Base-by-base conservation (phyloP, 2,113 vertebrate genomes). In the Galemys pyrenaicus region DNA sequence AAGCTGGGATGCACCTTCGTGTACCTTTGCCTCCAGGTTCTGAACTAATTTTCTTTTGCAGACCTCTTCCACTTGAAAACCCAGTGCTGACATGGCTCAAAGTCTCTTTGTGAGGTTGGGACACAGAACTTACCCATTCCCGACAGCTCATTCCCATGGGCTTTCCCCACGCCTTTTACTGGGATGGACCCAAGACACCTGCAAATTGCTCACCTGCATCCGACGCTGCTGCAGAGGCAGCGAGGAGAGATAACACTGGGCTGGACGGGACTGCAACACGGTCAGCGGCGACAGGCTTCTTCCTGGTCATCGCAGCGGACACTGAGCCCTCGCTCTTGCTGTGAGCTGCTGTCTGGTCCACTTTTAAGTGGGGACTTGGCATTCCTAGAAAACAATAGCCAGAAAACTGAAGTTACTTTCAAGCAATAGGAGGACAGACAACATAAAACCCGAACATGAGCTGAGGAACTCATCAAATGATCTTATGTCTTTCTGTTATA, bases 291-390 rank as follows among this genome's bases (percentile, higher is more conserved):
- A 97, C 94, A 97, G 98, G 98, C 95, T 98, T 99, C 98, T 98
- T 98, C 96, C 98, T 98, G 92, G 98, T 98, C 98, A 98, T 98
- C 97, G 97, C 75, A 15, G 97, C 97, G 87, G 98, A 98, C 49
- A 70, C 87, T 77, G 98, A 96, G 95, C 96, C 96, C 96, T 98
- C 98, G 4, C 96, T 98, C 98, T 98, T 98, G 95, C 97, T 90
- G 54, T 98, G 98, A 64, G 94, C 95, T 82, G 97, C 96, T 39
- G 95, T 96, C 98, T 98, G 98, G 95, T 98, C 98, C 97, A 97
- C 98, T 98, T 98, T 98, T 97, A 98, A 97, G 96, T 98, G 98
- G 89, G 98, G 90, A 97, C 97, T 97, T 98, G 96, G 77, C 96
- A 98, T 97, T 96, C 98, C 98, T 98, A 92, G 37, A 79, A 60